Base-by-base conservation (phyloP, 2,888 invertebrate species). In the Charanyca ferruginea region DNA sequence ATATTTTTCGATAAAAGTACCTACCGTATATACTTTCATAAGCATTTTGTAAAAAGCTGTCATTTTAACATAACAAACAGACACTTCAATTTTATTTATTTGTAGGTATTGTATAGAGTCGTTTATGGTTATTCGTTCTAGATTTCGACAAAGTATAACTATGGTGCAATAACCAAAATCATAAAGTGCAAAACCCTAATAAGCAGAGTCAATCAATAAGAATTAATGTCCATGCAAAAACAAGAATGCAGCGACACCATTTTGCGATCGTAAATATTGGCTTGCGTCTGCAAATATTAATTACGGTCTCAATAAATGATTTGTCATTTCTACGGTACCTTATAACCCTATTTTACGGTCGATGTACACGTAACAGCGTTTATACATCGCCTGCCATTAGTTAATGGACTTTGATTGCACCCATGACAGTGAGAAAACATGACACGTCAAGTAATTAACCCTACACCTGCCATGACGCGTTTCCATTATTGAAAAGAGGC, bases 341-440 rank as follows among this genome's bases (percentile, higher is more conserved):
- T 16, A 38, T 38, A 61, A 45, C 47, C 61, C 49, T 62, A 55
- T 52, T 58, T 54, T 23, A 61, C 47, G 9, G 38, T 41, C 47
- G 23, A 59, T 42, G 54, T 70, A 53, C 48, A 67, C 25, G 25
- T 51, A 47, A 54, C 49, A 59, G 35, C 20, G 49, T 67, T 52
- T 69, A 60, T 35, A 66, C 73, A 67, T 74, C 61, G 54, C 45
- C 59, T 53, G 18, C 80, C 79, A 89, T 89, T 88, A 88, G 84
- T 81, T 87, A 89, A 89, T 89, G 86, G 88, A 71, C 79, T 80
- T 81, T 85, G 84, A 89, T 88, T 87, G 85, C 83, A 86, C 77
- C 71, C 79, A 76, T 79, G 78, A 74, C 80, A 76, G 58, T 69
- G 68, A 77, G 71, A 75, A 58, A 74, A 61, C 66, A 66, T 68